These are phyloP conservation scores for Phaonia tiefii DNA, from an alignment of 2,888 invertebrate species.

Conservation along the genomic window DNA sequence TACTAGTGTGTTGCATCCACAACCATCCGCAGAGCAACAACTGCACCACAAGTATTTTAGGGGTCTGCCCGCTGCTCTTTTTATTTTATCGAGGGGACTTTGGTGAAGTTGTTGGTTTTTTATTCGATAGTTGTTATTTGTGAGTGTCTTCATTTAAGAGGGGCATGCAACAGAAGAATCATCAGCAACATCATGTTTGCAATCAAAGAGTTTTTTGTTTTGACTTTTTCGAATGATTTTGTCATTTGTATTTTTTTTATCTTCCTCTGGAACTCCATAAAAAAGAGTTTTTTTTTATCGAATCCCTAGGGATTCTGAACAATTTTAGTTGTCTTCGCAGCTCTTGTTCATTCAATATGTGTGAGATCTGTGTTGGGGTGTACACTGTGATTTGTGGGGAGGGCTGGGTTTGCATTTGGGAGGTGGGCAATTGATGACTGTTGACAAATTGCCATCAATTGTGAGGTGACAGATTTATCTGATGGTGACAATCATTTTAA, in stretches of 20 bases:
- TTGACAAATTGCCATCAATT: slow-evolving; percentile 71
- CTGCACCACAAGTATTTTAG: not conserved
- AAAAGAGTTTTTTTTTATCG: slow-evolving; percentile 49
- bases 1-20: slow-evolving; percentile 16
- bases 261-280: not conserved
- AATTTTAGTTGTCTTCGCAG: not conserved
- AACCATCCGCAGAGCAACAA: slow-evolving; percentile 6
- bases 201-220: slow-evolving; percentile 62
- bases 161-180: slow-evolving; percentile 29
- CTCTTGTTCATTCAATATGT: slow-evolving; percentile 59
- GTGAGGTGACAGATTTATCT: slow-evolving; percentile 70
- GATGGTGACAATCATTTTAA: slow-evolving; percentile 53
- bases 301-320: slow-evolving; percentile 54
- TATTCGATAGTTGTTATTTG: slow-evolving; percentile 10
- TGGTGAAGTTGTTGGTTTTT: slow-evolving; percentile 11
- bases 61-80: slow-evolving; percentile 42
- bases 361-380: slow-evolving; percentile 52
- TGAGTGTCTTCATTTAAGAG: not conserved
- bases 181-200: slow-evolving; percentile 24
- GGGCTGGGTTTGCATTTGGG: slow-evolving; percentile 39
- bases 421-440: slow-evolving; percentile 64
- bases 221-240: slow-evolving; percentile 31
- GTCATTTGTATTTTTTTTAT: slow-evolving; percentile 22
- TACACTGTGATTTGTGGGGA: slow-evolving; percentile 40
- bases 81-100: slow-evolving; percentile 31